Conservation (phyloP, 1,140 invertebrate species). For the Phymorhynchus buccinoides region DNA sequence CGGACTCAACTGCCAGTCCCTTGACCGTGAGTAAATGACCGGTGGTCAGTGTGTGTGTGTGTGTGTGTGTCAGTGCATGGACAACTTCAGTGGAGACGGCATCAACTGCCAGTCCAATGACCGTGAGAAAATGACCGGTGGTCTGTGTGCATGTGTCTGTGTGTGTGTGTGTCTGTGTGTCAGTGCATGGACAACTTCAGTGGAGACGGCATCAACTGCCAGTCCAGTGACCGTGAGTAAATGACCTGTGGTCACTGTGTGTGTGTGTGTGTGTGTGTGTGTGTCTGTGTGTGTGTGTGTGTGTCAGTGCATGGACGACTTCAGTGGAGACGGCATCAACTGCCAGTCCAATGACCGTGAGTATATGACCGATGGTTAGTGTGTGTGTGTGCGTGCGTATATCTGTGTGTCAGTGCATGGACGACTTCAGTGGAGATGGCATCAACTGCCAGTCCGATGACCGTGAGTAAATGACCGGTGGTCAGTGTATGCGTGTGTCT, state of each 20-base stretch:
- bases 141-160: neutral
- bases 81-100: slow-evolving; percentile 76
- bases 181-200: slow-evolving; percentile 39
- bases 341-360: slow-evolving; percentile 73
- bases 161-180: slow-evolving; percentile 7
- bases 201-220: slow-evolving; percentile 80
- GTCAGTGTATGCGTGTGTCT: neutral
- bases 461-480: neutral
- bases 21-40: slow-evolving; percentile 22
- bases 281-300: neutral
- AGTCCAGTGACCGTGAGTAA: slow-evolving; percentile 44
- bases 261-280: slow-evolving; percentile 42
- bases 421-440: slow-evolving; percentile 76
- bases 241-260: too few relatives aligned
- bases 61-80: slow-evolving; percentile 68
- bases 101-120: slow-evolving; percentile 77
- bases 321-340: slow-evolving; percentile 78
- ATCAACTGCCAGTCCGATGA: slow-evolving; percentile 75
- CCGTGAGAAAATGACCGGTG: neutral
- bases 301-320: slow-evolving; percentile 58
- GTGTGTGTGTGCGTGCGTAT: slow-evolving; percentile 15
- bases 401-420: slow-evolving; percentile 27
- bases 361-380: too few relatives aligned
- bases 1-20: slow-evolving; percentile 79
- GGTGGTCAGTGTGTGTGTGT: neutral